Conservation (phyloP, 2,113 vertebrate genomes). For the Siphamia tubifer region DNA sequence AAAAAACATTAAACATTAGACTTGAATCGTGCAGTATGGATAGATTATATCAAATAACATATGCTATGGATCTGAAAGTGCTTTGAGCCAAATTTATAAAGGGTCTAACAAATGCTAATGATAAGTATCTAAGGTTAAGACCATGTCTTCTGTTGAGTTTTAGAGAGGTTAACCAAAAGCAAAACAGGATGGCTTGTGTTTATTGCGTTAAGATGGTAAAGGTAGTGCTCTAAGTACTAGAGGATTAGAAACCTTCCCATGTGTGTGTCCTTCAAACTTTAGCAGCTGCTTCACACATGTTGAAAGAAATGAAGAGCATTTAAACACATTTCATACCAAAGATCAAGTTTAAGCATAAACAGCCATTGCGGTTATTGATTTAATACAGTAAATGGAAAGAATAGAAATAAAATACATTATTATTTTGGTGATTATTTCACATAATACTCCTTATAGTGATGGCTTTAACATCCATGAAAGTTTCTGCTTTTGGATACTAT, state of each 20-base stretch:
- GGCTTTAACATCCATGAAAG: background rate
- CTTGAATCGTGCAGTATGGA: slow-evolving; percentile 15
- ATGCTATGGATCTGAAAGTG: background rate
- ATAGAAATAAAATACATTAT: background rate
- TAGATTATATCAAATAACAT: background rate
- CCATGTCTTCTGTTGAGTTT: background rate
- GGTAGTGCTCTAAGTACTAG: slow-evolving; percentile 32
- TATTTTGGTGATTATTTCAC: background rate
- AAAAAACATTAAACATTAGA: background rate
- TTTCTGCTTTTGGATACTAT: background rate
- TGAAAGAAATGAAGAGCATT: slow-evolving; percentile 6
- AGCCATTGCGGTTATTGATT: background rate
- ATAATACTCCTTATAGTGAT: background rate
- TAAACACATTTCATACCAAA: slow-evolving; percentile 16
- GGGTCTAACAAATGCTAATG: background rate
- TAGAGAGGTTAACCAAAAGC: slow-evolving; percentile 10
- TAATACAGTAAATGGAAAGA: background rate
- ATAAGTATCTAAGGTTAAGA: background rate
- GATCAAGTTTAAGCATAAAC: background rate
- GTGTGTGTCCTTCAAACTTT: slow-evolving; percentile 48
- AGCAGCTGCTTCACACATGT: slow-evolving; percentile 70
- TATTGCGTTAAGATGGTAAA: slow-evolving; percentile 36
- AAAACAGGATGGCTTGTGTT: slow-evolving; percentile 35
- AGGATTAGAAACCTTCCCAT: slow-evolving; percentile 49
- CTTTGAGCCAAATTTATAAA: background rate